Evolutionary conservation across 2,888 invertebrate species (phyloP), one percentile per base, ranked within the genome.

Genomic region (Ditula angustiorana): DNA sequence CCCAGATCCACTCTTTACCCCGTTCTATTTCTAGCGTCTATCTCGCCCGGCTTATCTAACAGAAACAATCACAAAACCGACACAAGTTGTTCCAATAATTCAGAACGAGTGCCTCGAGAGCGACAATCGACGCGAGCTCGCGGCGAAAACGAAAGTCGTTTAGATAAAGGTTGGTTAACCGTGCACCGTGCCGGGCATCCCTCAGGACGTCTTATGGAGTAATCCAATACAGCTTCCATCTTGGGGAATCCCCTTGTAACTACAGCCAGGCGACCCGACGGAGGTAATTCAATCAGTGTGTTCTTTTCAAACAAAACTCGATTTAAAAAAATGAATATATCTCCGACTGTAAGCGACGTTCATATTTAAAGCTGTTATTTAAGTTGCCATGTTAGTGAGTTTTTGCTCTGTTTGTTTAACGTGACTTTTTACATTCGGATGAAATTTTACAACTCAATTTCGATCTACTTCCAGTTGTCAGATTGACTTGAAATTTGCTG

Each of bases 81-180:
- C 50, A 53, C 26, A 55, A 47, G 47, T 47, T 23, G 53, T 49
- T 35, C 58, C 21, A 47, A 59, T 46, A 53, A 53, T 28, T 53
- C 46, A 33, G 28, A 64, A 53, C 46, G 59, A 63, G 46, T 23
- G 47, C 35, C 46, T 53, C 59, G 64, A 53, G 63, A 50, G 64
- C 59, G 59, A 64, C 58, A 64, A 64, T 59, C 35, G 52, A 47
- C 35, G 21, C 23, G 49, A 28, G 28, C 52, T 52, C 16, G 50
- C 26, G 28, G 41, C 41, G 41, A 41, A 41, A 56, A 30, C 62
- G 59, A 65, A 64, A 50, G 60, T 61, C 64, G 60, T 67, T 56
- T 61, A 67, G 67, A 67, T 64, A 67, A 65, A 67, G 60, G 60
- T 65, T 65, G 60, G 64, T 65, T 64, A 61, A 59, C 60, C 60